These are phyloP conservation scores for Cantharis rustica DNA, from an alignment of 2,888 invertebrate species.

Conservation along the genomic window DNA sequence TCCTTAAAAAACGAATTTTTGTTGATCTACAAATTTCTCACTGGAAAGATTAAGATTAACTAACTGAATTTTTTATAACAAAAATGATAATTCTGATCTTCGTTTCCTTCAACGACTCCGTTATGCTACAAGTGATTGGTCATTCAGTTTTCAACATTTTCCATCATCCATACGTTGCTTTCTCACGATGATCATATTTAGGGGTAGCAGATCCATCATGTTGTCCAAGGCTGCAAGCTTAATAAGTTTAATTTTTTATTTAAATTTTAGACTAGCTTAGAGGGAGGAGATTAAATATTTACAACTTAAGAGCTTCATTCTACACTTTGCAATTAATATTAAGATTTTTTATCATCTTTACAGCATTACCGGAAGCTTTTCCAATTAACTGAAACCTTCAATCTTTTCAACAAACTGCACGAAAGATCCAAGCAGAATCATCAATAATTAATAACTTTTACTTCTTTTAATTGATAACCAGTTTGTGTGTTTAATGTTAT, in stretches of 20 bases:
- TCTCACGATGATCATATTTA: neutral
- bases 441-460: neutral
- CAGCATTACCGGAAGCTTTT: neutral
- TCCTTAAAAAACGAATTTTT: too few relatives aligned
- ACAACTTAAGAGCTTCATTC: neutral
- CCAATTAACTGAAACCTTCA: neutral
- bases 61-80: too few relatives aligned
- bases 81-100: too few relatives aligned
- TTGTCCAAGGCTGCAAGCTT: neutral
- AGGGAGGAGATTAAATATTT: neutral
- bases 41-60: too few relatives aligned
- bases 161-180: neutral
- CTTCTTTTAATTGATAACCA: neutral
- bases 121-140: neutral
- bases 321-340: neutral
- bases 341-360: neutral
- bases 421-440: neutral
- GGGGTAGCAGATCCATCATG: neutral
- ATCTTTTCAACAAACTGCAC: neutral
- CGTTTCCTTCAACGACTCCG: neutral
- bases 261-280: neutral
- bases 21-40: too few relatives aligned
- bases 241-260: neutral
- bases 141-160: neutral
- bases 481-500: neutral